Base-by-base conservation (phyloP, 2,797 vertebrate species). In the Cuculus canorus region DNA sequence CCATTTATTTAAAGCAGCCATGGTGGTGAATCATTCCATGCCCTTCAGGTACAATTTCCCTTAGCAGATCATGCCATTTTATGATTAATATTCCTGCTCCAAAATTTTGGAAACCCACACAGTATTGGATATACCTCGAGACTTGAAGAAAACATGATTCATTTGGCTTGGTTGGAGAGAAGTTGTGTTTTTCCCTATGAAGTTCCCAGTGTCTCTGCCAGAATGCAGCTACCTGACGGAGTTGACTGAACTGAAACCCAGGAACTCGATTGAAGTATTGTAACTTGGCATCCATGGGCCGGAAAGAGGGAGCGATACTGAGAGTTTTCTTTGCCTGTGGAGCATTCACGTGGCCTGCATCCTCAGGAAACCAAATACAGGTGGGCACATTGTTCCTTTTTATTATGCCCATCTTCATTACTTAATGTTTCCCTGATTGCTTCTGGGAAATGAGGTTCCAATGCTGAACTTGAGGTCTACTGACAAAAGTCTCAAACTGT, bases 221-320 rank as follows among this genome's bases (percentile, higher is more conserved):
- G n/a, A 13, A 2, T 45, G 39, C 53, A 75, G 43, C 71, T 8
- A n/a, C 33, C 18, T 80, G 37, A 22, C 48, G 24, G 45, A 72
- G 11, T 16, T 81, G 56, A 52, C 56, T 63, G 41, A 86, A 37
- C 32, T 73, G 68, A 80, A 92, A 54, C 39, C 50, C 27, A 32
- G 64, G 28, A 78, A 8, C 50, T 66, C 52, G 19, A 47, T n/a
- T 61, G 24, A 33, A 47, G 9, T 65, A 1, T 19, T 82, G 21
- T 45, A 70, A 43, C 33, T 89, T 5, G 0, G 5, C 1, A 0
- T 35, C 21, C 1, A 0, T 32, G 50, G 27, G 18, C 33, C 80
- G 72, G 48, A 85, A 86, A 85, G 61, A 47, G 37, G 54, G 76
- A 81, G 48, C 79, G 39, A 11, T 37, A 25, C 33, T 33, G 37